Conservation (phyloP, 2,113 vertebrate species). For the Macroglossus sobrinus region DNA sequence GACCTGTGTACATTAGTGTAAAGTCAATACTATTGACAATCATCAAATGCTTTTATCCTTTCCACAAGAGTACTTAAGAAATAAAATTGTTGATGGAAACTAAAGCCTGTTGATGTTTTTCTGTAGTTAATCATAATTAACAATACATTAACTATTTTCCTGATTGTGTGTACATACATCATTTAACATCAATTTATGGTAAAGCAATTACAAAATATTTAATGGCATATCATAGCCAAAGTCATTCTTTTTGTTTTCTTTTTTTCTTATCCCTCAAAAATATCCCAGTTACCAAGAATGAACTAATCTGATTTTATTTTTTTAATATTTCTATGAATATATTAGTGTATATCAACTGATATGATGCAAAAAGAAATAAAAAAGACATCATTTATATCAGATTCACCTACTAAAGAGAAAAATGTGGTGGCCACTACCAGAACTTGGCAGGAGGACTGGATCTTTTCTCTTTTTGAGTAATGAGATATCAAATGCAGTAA, state of each 20-base stretch:
- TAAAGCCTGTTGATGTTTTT: not conserved
- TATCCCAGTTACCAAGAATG: not conserved
- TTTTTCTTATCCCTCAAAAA: not conserved
- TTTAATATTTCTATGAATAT: not conserved
- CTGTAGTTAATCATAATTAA: slow-evolving; percentile 60
- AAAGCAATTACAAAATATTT: slow-evolving; percentile 16
- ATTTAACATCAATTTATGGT: slow-evolving; percentile 28
- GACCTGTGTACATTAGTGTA: not conserved
- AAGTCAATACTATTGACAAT: not conserved
- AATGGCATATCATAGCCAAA: not conserved
- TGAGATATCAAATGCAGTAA: not conserved
- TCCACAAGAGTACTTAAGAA: slow-evolving; percentile 31
- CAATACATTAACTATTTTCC: slow-evolving; percentile 57
- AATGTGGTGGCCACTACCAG: not conserved
- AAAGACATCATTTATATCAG: not conserved
- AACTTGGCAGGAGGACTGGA: not conserved
- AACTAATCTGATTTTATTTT: not conserved
- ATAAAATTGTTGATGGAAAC: slow-evolving; percentile 30
- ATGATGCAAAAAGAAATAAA: not conserved
- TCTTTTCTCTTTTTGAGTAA: not conserved
- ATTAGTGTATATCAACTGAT: not conserved
- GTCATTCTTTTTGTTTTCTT: slow-evolving; percentile 27
- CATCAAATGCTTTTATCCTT: slow-evolving; percentile 50
- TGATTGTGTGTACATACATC: not conserved
- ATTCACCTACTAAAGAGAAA: not conserved